Conservation (phyloP, 2,113 vertebrate genomes). For the Python bivittatus region DNA sequence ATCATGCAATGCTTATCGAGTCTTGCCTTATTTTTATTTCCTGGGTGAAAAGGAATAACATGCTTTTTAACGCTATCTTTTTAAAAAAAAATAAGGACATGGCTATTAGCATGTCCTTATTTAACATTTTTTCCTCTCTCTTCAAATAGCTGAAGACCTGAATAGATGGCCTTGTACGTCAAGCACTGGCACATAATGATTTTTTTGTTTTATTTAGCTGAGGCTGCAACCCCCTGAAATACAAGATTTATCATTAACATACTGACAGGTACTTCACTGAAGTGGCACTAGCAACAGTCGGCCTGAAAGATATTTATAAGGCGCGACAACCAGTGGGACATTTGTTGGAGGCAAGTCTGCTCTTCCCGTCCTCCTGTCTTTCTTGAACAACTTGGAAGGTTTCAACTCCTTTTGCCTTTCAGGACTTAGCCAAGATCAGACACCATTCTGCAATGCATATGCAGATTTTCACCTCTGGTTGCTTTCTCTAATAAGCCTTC, state of each 20-base stretch:
- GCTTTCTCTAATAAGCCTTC: constrained; percentile 82
- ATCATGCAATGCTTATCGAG: background rate
- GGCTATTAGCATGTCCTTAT: constrained; percentile 8
- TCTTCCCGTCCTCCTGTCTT: constrained; percentile 59
- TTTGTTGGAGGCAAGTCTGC: constrained; percentile 52
- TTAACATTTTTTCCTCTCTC: background rate
- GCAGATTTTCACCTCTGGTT: constrained; percentile 80
- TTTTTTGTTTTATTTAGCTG: constrained; percentile 14
- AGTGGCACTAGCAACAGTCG: constrained; percentile 43
- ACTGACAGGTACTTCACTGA: constrained; percentile 53
- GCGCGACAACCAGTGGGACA: constrained; percentile 47
- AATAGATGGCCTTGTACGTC: background rate
- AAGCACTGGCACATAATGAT: constrained; percentile 25
- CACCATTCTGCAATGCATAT: constrained; percentile 81
- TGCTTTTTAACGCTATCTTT: background rate
- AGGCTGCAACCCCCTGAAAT: constrained; percentile 41
- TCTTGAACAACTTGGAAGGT: constrained; percentile 66
- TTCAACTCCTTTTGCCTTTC: constrained; percentile 76
- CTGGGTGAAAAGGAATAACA: background rate
- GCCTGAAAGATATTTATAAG: constrained; percentile 43
- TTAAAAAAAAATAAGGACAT: background rate
- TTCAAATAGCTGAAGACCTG: background rate
- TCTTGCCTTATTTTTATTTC: background rate
- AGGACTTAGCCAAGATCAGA: constrained; percentile 76
- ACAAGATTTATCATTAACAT: constrained; percentile 37